phyloP scores from a whole-genome alignment of 2,888 invertebrate genomes.

The Mythimna impura region DNA sequence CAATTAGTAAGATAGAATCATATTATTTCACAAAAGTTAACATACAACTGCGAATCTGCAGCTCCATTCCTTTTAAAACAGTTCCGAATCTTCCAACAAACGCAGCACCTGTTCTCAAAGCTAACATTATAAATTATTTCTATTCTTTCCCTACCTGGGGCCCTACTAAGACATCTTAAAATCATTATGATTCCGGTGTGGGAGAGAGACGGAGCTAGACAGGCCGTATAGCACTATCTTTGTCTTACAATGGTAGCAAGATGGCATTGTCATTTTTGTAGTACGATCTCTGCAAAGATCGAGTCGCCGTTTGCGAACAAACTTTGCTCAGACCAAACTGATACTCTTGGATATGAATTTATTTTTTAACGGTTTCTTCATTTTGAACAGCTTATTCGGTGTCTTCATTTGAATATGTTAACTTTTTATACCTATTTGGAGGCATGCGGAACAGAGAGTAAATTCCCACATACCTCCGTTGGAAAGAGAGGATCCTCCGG shows the following conservation, averaged over 20 bases:
- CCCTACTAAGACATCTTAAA: no score
- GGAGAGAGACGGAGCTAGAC: no score
- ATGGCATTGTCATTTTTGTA: no score
- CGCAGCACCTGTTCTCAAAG: slow-evolving; percentile 19
- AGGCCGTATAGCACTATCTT: no score
- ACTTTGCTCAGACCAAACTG: slow-evolving; percentile 19
- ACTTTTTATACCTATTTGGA: neutral
- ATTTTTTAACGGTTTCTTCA: slow-evolving; percentile 6
- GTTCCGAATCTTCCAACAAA: slow-evolving; percentile 12
- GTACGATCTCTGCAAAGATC: neutral
- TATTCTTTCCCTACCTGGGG: slow-evolving; percentile 8
- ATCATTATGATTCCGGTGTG: no score
- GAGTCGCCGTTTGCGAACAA: slow-evolving; percentile 21
- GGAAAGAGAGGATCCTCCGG: no score
- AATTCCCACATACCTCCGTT: no score
- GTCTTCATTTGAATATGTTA: neutral
- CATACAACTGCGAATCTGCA: slow-evolving; percentile 6
- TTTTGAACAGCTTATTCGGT: slow-evolving; percentile 5
- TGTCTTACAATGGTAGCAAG: no score
- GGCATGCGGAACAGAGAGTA: no score
- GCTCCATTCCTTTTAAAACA: slow-evolving; percentile 22
- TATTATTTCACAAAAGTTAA: neutral
- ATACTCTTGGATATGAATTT: slow-evolving; percentile 25
- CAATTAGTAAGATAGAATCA: neutral
- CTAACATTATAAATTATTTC: slow-evolving; percentile 34